Evolutionary conservation across 2,888 invertebrate species (phyloP).

Genomic region (Pterostichus niger): DNA sequence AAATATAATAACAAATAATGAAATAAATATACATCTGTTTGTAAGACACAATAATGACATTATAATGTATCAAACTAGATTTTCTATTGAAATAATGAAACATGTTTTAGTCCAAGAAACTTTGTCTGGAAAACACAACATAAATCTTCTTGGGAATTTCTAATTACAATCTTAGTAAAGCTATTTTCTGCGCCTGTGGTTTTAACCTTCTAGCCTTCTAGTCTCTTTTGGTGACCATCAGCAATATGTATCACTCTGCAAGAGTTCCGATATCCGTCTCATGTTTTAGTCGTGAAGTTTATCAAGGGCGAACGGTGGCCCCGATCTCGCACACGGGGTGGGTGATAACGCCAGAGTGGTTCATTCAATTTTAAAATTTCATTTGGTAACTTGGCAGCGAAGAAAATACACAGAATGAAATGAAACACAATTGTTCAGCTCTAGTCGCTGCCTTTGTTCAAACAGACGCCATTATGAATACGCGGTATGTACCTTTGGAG

Average conservation of each 20-base stretch:
- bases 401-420: constrained; percentile 68
- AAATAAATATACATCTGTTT: too few species aligned
- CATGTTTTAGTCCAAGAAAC: too few species aligned
- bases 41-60: not conserved
- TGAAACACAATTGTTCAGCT: constrained; percentile 68
- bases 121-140: too few species aligned
- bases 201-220: not conserved
- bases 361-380: constrained; percentile 72
- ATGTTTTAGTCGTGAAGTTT: constrained; percentile 69
- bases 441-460: constrained; percentile 53
- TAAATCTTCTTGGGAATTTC: too few species aligned
- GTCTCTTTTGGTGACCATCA: constrained; percentile 12
- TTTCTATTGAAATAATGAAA: too few species aligned
- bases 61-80: not conserved
- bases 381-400: constrained; percentile 70
- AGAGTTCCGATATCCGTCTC: constrained; percentile 68
- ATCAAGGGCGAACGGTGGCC: constrained; percentile 66
- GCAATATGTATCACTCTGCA: constrained; percentile 9
- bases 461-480: constrained; percentile 57
- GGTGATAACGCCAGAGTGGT: constrained; percentile 70
- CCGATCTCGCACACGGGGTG: constrained; percentile 66
- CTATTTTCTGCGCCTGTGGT: not conserved
- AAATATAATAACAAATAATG: constrained; percentile 20
- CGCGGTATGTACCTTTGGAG: constrained; percentile 3
- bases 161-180: too few species aligned